A percentile compares a stretch with the other conserved stretches of the same genome.
These are phyloP conservation scores for Drosophila tropicalis DNA, from an alignment of 1,140 invertebrate species.

Conservation along the genomic window DNA sequence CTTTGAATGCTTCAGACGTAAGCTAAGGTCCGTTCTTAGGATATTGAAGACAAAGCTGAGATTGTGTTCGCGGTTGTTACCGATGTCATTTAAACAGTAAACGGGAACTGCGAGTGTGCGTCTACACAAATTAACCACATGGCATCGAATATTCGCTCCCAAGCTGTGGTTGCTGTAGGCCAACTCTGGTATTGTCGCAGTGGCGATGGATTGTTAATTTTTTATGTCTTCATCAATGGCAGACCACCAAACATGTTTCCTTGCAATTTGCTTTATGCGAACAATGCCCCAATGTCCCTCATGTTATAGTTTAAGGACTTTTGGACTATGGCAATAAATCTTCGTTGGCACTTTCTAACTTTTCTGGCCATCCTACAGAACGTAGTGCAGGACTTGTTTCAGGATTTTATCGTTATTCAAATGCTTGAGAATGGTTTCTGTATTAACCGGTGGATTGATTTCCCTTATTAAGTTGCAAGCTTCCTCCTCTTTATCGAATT, in stretches of 20 bases:
- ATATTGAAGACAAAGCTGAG: conserved; percentile 1
- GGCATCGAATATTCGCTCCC: conserved; percentile 9
- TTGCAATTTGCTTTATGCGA: conserved; percentile 84
- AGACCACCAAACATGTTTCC: conserved; percentile 84
- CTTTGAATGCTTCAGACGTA: conserved; percentile 7
- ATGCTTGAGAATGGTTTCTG: conserved; percentile 9
- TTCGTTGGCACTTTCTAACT: too few species aligned
- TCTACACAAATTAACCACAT: conserved; percentile 42
- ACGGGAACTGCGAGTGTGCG: conserved; percentile 39
- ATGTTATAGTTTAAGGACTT: conserved; percentile 70
- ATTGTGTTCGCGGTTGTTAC: conserved; percentile 36
- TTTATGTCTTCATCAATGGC: conserved; percentile 83
- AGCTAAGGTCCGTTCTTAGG: conserved; percentile 48
- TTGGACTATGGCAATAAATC: conserved; percentile 11
- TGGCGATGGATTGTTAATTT: conserved; percentile 17
- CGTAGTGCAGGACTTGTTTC: not conserved
- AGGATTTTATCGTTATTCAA: not conserved
- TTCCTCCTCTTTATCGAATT: conserved; percentile 21
- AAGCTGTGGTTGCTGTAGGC: conserved; percentile 29
- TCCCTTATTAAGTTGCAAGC: conserved; percentile 31
- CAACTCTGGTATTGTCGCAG: conserved; percentile 19
- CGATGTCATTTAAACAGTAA: conserved; percentile 24
- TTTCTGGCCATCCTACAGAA: too few species aligned
- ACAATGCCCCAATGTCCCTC: conserved; percentile 83
- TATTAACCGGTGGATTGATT: conserved; percentile 31